Evolutionary conservation across 2,113 vertebrate species (phyloP).

Genomic region (Ptychochromis oligacanthus): DNA sequence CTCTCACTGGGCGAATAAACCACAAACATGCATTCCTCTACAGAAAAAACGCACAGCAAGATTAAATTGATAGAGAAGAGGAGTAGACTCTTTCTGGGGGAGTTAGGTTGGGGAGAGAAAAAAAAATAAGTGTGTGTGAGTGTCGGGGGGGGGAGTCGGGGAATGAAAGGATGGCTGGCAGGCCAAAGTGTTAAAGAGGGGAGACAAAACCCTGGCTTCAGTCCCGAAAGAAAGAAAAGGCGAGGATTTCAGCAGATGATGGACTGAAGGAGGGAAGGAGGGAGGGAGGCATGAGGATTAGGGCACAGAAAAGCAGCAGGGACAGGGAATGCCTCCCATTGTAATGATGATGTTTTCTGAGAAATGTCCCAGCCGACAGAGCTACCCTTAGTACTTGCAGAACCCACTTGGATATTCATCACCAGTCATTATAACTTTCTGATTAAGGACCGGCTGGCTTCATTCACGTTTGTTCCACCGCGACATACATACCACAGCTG

Average conservation of each 20-base stretch:
- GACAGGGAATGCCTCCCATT: constrained; percentile 66
- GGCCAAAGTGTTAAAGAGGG: constrained; percentile 68
- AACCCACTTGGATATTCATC: constrained; percentile 40
- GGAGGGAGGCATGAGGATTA: constrained; percentile 65
- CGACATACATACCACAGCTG: neutral
- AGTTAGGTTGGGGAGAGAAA: neutral
- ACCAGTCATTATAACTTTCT: constrained; percentile 21
- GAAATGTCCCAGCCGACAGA: constrained; percentile 37
- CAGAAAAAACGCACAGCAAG: constrained; percentile 55
- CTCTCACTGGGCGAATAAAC: constrained; percentile 60
- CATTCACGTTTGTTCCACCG: neutral
- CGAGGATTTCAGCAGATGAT: constrained; percentile 74
- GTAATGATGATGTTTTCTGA: constrained; percentile 69
- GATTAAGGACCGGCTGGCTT: constrained; percentile 10
- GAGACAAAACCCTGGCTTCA: constrained; percentile 71
- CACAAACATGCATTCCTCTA: constrained; percentile 66
- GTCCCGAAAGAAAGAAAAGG: constrained; percentile 68
- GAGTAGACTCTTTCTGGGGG: constrained; percentile 60
- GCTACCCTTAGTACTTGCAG: constrained; percentile 40
- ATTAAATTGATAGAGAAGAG: constrained; percentile 65
- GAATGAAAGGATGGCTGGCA: constrained; percentile 67
- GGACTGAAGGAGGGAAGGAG: constrained; percentile 65
- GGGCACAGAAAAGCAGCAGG: constrained; percentile 66
- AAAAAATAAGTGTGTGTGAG: neutral
- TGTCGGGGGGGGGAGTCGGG: constrained; percentile 32